A percentile compares a stretch with the other conserved stretches of the same genome.
These are phyloP conservation scores for Buathra laborator DNA, from an alignment of 2,888 invertebrate genomes.

Conservation along the genomic window DNA sequence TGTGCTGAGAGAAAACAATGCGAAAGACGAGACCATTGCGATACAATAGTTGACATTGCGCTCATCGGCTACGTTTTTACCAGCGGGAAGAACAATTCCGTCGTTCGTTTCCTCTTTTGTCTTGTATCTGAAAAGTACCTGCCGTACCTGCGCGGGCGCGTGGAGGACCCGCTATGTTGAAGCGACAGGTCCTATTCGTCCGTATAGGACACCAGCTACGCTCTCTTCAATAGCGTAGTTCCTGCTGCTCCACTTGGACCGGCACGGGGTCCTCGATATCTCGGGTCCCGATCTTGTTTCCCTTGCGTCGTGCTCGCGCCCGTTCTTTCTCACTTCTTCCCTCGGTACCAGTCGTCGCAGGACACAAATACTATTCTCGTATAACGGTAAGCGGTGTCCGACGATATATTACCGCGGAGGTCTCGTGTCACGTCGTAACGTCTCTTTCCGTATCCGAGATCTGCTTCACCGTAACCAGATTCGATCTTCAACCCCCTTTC, in stretches of 20 bases:
- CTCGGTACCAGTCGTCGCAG: conserved; percentile 62
- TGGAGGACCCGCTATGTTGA: conserved; percentile 33
- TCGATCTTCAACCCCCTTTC: conserved; percentile 65
- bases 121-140: conserved; percentile 31
- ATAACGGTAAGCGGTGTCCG: conserved; percentile 78
- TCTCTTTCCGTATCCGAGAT: conserved; percentile 78
- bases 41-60: conserved; percentile 29
- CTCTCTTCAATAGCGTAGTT: conserved; percentile 20
- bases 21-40: conserved; percentile 6
- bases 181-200: conserved; percentile 36
- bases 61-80: conserved; percentile 18
- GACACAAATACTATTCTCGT: conserved; percentile 59
- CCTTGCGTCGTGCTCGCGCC: conserved; percentile 46
- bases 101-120: conserved; percentile 45
- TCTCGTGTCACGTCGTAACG: conserved; percentile 71
- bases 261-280: conserved; percentile 67
- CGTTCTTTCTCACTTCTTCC: conserved; percentile 2
- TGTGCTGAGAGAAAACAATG: conserved; percentile 36
- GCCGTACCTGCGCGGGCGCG: conserved; percentile 18
- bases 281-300: conserved; percentile 69
- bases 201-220: conserved; percentile 30
- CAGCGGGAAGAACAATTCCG: conserved; percentile 50
- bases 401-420: conserved; percentile 77
- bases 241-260: conserved; percentile 67
- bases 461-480: conserved; percentile 63